Conservation (phyloP, 2,888 invertebrate species). For the Cerastis leucographa region DNA sequence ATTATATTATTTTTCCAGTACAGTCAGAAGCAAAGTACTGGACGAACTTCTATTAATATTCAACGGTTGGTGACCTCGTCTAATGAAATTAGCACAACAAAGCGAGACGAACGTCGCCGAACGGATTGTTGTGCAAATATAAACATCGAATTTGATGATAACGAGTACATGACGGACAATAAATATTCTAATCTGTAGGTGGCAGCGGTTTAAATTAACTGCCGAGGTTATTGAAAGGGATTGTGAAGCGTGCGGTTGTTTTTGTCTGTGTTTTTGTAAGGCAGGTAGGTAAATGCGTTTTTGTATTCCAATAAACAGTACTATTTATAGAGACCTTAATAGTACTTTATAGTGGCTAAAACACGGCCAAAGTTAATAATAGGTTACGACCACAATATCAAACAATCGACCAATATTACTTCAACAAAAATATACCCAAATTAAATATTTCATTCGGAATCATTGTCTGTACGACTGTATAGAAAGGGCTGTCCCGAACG, state of each 20-base stretch:
- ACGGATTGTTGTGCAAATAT: conserved; percentile 87
- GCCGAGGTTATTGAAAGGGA: conserved; percentile 29
- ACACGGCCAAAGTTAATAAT: conserved; percentile 28
- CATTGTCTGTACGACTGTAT: conserved; percentile 41
- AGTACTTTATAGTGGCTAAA: background rate
- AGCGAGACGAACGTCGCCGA: conserved; percentile 74
- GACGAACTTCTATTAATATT: conserved; percentile 84
- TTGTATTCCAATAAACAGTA: background rate
- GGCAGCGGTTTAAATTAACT: conserved; percentile 62
- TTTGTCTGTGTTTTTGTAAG: background rate
- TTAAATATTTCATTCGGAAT: conserved; percentile 57
- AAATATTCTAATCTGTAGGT: conserved; percentile 68
- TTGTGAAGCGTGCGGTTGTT: conserved; percentile 17
- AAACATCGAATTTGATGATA: conserved; percentile 86
- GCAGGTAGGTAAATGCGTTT: background rate
- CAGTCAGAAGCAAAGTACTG: conserved; percentile 76
- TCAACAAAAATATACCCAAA: conserved; percentile 11
- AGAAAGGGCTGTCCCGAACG: conserved; percentile 49
- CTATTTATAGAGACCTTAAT: background rate
- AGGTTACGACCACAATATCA: background rate
- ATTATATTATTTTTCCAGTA: conserved; percentile 57
- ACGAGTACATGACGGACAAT: conserved; percentile 71
- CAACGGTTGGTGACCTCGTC: conserved; percentile 81
- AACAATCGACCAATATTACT: background rate
- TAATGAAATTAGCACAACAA: conserved; percentile 90